Evolutionary conservation across 2,797 vertebrate species (phyloP).

Genomic region (Ataeniobius toweri): DNA sequence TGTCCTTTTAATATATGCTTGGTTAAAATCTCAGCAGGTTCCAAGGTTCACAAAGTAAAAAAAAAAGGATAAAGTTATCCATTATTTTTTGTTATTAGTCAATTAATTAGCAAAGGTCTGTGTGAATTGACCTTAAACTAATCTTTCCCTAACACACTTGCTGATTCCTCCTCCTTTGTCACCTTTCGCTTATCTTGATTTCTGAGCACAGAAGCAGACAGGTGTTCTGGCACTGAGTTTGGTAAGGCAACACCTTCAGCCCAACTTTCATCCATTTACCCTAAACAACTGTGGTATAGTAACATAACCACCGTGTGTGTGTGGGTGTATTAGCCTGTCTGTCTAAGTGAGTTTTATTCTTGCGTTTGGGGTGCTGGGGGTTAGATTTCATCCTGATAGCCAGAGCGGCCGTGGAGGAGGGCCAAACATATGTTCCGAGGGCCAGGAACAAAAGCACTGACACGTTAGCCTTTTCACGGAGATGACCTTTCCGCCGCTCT

Average conservation of each 20-base stretch:
- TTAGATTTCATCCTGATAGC: conserved; percentile 83
- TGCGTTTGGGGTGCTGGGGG: conserved; percentile 63
- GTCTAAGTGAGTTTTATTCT: conserved; percentile 68
- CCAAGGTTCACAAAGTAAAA: not conserved
- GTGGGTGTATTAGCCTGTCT: conserved; percentile 18
- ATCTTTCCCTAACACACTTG: conserved; percentile 47
- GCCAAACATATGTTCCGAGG: conserved; percentile 84
- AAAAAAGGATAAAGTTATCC: not conserved
- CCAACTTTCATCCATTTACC: conserved; percentile 66
- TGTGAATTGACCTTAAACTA: conserved; percentile 6
- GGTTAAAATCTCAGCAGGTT: not conserved
- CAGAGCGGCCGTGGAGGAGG: conserved; percentile 75
- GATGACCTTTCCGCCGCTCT: conserved; percentile 91
- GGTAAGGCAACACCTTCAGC: conserved; percentile 66
- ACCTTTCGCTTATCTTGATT: conserved; percentile 65
- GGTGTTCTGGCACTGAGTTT: conserved; percentile 60
- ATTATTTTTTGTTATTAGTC: conserved; percentile 3
- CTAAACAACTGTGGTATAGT: conserved; percentile 70
- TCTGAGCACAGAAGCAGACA: conserved; percentile 58
- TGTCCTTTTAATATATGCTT: not conserved
- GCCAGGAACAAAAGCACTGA: conserved; percentile 88
- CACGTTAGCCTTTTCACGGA: conserved; percentile 88
- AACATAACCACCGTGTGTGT: conserved; percentile 58
- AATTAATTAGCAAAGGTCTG: conserved; percentile 1
- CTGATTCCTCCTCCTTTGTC: conserved; percentile 52